Conservation (phyloP, 2,113 vertebrate genomes). For the Mobula hypostoma region DNA sequence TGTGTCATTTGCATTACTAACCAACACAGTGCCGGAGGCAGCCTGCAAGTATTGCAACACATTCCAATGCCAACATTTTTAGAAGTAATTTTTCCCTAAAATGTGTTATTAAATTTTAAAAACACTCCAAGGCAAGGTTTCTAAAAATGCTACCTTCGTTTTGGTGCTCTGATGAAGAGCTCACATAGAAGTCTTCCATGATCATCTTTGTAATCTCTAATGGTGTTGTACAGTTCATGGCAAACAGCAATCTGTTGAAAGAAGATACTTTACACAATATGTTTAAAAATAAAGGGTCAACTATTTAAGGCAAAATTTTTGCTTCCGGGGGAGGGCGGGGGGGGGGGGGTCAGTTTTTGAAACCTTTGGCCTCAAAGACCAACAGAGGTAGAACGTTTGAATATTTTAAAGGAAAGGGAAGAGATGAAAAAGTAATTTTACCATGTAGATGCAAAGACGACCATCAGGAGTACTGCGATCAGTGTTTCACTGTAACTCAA, state of each 20-base stretch:
- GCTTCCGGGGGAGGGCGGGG: too few relatives aligned
- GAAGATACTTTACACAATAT: background rate
- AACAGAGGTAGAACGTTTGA: too few relatives aligned
- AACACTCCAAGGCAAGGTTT: background rate
- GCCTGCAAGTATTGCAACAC: too few relatives aligned
- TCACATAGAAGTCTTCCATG: conserved; percentile 93
- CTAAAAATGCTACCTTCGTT: conserved; percentile 69
- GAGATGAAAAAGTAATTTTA: background rate
- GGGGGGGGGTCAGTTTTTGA: too few relatives aligned
- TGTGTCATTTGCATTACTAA: too few relatives aligned
- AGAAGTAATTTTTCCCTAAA: background rate
- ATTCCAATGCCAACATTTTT: too few relatives aligned
- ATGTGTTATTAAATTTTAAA: background rate
- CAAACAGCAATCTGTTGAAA: conserved; percentile 85
- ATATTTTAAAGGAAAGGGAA: too few relatives aligned
- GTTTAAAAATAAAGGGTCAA: too few relatives aligned
- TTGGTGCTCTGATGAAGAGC: conserved; percentile 92
- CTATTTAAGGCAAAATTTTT: too few relatives aligned
- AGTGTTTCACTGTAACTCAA: background rate
- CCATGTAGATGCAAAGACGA: background rate
- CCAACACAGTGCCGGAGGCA: too few relatives aligned
- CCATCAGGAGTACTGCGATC: background rate
- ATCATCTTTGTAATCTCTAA: conserved; percentile 95
- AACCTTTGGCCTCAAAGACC: too few relatives aligned
- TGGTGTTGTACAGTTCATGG: conserved; percentile 93